Base-by-base conservation (phyloP, 2,888 invertebrate genomes). In the Melangyna quadrimaculata region DNA sequence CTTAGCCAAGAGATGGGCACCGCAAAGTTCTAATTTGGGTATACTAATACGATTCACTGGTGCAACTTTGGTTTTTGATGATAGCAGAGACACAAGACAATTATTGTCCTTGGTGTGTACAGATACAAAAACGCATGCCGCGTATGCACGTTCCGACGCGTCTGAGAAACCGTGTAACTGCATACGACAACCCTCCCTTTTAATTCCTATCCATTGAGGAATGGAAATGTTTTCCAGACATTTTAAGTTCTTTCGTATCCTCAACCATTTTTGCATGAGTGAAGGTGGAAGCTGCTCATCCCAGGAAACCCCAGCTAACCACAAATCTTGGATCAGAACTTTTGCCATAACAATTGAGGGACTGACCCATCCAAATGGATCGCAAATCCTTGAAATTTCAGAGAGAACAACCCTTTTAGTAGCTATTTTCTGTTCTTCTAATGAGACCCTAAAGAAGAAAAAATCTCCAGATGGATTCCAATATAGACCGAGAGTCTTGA, bases 281-380 rank as follows among this genome's bases (percentile, higher is more conserved):
- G 40, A 5, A n/a, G 69, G 17, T 27, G 55, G 53, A 40, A 70
- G 53, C 6, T 19, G 24, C 27, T 40, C 69, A 55, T 70, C 69
- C 69, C 55, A 70, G 6, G 69, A 70, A 12, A 70, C 12, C 17
- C 55, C 69, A 40, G 55, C 3, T 17, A 70, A 55, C 40, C 40
- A 70, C 55, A 70, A 10, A 40, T 55, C 43, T 29, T 55, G 69
- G 12, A 70, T 70, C 0, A 27, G 1, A 3, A 29, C 4, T n/a
- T 53, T 53, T n/a, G 53, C 53, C 12, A 8, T 53, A n/a, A 53
- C 9, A 9, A 53, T 27, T n/a, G 53, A 53, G 10, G 40, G 53
- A 70, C 53, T 70, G 1, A 70, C 69, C 53, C 69, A 70, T 19
- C 69, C 53, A 70, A 70, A 70, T 17, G 40, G 53, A 55, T 70